These are phyloP conservation scores for Bos indicus DNA, from an alignment of 2,113 vertebrate species.

Conservation along the genomic window DNA sequence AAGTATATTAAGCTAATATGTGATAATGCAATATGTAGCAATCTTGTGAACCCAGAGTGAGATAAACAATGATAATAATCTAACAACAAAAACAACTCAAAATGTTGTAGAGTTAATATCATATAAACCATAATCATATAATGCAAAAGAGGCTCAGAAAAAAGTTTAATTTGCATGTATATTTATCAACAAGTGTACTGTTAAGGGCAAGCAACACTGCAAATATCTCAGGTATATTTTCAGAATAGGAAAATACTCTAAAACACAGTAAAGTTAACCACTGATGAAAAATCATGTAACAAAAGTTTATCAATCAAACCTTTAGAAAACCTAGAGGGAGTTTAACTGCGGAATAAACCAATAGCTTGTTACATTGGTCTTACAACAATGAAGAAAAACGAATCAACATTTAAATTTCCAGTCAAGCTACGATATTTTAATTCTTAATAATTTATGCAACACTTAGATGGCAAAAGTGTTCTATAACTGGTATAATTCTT, in stretches of 20 bases:
- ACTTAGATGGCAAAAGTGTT: not conserved
- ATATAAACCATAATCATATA: not conserved
- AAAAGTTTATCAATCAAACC: not conserved
- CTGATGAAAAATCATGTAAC: not conserved
- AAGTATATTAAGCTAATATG: not conserved
- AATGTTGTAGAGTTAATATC: constrained; percentile 7
- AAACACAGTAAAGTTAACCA: not conserved
- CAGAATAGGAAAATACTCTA: not conserved
- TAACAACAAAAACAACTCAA: not conserved
- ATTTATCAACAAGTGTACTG: constrained; percentile 6
- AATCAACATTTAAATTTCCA: constrained; percentile 6
- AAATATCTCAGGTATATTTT: constrained; percentile 21
- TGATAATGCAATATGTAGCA: not conserved
- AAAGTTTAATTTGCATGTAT: constrained; percentile 11
- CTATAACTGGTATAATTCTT: not conserved
- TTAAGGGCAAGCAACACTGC: not conserved
- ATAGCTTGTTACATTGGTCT: not conserved
- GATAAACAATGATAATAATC: not conserved
- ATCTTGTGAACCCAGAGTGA: not conserved
- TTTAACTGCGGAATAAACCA: not conserved
- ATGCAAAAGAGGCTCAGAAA: not conserved
- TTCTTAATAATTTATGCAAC: not conserved
- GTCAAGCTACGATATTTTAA: not conserved
- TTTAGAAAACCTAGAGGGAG: not conserved
- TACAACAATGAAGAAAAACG: not conserved